Conservation (phyloP, 1,140 invertebrate genomes). For the Cephus cinctus region DNA sequence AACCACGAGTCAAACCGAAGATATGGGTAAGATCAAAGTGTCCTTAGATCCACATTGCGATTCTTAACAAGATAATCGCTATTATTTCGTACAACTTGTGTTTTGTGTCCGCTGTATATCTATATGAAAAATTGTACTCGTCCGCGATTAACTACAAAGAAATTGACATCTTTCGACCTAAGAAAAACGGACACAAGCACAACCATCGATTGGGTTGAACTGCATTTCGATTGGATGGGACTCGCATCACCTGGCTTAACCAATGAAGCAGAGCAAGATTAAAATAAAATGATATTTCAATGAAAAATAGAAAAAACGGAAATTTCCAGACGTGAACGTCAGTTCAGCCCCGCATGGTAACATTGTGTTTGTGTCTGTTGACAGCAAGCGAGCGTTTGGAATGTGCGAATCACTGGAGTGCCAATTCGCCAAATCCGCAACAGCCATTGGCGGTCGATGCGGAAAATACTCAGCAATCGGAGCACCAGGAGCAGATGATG, state of each 20-base stretch:
- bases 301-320: slow-evolving; percentile 1
- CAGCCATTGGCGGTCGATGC: slow-evolving; percentile 24
- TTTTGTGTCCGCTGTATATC: slow-evolving; percentile 41
- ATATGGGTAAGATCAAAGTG: slow-evolving; percentile 36
- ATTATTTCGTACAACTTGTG: slow-evolving; percentile 29
- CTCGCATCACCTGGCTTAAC: not conserved
- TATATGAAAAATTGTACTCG: slow-evolving; percentile 1
- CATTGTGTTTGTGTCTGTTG: slow-evolving; percentile 51
- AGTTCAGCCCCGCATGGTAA: slow-evolving; percentile 51
- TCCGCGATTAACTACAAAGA: slow-evolving; percentile 4
- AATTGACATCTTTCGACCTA: slow-evolving; percentile 9
- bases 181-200: slow-evolving; percentile 47
- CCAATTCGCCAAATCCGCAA: slow-evolving; percentile 30
- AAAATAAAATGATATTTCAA: slow-evolving; percentile 4
- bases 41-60: not conserved
- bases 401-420: slow-evolving; percentile 34
- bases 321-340: slow-evolving; percentile 28
- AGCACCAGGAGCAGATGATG: slow-evolving; percentile 27
- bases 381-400: slow-evolving; percentile 36
- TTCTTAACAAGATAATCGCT: not conserved
- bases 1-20: slow-evolving; percentile 28
- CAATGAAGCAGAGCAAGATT: not conserved
- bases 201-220: slow-evolving; percentile 50
- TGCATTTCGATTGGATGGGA: slow-evolving; percentile 32
- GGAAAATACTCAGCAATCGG: slow-evolving; percentile 23